These are phyloP conservation scores for Zonotrichia leucophrys DNA, from an alignment of 2,113 vertebrate genomes.

Conservation along the genomic window DNA sequence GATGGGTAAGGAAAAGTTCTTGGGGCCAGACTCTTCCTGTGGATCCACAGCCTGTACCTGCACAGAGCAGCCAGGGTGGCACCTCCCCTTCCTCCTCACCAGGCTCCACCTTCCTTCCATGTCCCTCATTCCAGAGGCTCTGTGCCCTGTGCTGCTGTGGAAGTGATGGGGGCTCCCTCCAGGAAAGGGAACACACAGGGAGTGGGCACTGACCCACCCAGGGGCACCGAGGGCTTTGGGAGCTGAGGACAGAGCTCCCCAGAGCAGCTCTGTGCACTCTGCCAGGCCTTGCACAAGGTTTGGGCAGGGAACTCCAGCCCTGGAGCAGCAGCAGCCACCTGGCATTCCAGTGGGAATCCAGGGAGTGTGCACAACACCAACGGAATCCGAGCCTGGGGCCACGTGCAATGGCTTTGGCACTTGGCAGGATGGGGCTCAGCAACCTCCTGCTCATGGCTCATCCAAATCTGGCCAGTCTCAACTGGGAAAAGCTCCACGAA, in stretches of 20 bases:
- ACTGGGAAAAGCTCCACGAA: not conserved
- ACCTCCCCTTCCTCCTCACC: not conserved
- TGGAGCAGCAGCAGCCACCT: not conserved
- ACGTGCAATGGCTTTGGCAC: not conserved
- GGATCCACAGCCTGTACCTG: not conserved
- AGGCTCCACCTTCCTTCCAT: fast-evolving
- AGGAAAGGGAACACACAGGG: not conserved
- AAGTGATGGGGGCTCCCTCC: not conserved
- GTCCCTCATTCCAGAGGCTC: fast-evolving
- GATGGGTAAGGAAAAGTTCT: not conserved
- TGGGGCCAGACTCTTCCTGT: not conserved
- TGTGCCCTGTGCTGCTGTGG: not conserved
- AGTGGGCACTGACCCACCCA: fast-evolving
- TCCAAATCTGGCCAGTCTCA: not conserved
- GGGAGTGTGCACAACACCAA: not conserved
- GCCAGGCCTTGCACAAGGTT: not conserved
- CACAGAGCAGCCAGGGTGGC: not conserved
- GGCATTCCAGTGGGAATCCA: not conserved
- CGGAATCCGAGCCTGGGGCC: not conserved
- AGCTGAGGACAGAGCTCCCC: not conserved
- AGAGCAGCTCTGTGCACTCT: not conserved
- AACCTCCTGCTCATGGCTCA: not conserved
- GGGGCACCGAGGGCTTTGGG: not conserved
- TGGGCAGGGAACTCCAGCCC: not conserved
- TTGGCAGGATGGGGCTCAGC: not conserved